These are phyloP conservation scores for Albula goreensis DNA, from an alignment of 2,113 vertebrate species.

Conservation along the genomic window DNA sequence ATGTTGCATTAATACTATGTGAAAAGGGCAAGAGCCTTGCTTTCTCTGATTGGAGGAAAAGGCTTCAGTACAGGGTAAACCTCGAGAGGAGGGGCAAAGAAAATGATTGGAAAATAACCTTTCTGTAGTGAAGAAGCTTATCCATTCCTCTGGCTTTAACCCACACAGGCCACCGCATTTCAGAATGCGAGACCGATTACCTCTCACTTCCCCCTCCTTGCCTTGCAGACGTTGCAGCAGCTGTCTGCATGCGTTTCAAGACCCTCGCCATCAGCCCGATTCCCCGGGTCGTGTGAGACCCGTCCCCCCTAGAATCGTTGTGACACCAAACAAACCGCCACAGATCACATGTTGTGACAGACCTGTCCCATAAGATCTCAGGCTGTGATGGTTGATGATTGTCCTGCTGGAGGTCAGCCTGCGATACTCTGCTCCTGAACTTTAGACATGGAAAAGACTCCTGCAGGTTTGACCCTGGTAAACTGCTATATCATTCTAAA, in stretches of 20 bases:
- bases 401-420: neutral
- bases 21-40: no score
- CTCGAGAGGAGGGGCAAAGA: no score
- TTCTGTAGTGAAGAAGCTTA: no score
- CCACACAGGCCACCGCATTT: no score
- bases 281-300: neutral
- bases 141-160: no score
- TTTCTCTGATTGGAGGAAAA: no score
- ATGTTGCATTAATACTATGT: no score
- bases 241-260: neutral
- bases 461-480: neutral
- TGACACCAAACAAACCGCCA: neutral
- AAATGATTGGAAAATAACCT: no score
- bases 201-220: neutral
- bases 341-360: neutral
- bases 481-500: neutral
- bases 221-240: neutral
- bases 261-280: neutral
- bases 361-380: neutral
- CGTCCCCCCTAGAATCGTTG: neutral
- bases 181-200: neutral
- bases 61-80: no score
- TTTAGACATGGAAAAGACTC: neutral
- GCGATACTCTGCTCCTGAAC: neutral
- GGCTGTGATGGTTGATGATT: neutral